Conservation (phyloP, 2,113 vertebrate genomes). For the Sus scrofa region T2T-Sscrofa CM000813.6:21321001-21321500, state of each 20-base stretch:
- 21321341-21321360: too few relatives aligned
- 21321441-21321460: not conserved
- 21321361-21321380: too few relatives aligned
- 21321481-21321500: not conserved
- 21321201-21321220: not conserved
- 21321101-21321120: not conserved
- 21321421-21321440: too few relatives aligned
- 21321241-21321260: too few relatives aligned
- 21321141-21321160: not conserved
- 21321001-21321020: not conserved
- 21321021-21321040: not conserved
- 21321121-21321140: not conserved
- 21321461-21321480: not conserved
- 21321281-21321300: too few relatives aligned
- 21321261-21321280: too few relatives aligned
- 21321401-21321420: too few relatives aligned
- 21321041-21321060: fast-evolving
- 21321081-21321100: not conserved
- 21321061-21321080: not conserved
- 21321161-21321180: slow-evolving; percentile 5
- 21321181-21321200: not conserved
- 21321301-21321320: too few relatives aligned
- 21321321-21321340: too few relatives aligned
- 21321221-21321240: not conserved
- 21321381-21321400: too few relatives aligned